These are phyloP conservation scores for Parapsyche elsis DNA, from an alignment of 1,140 invertebrate genomes.

Conservation along the genomic window DNA sequence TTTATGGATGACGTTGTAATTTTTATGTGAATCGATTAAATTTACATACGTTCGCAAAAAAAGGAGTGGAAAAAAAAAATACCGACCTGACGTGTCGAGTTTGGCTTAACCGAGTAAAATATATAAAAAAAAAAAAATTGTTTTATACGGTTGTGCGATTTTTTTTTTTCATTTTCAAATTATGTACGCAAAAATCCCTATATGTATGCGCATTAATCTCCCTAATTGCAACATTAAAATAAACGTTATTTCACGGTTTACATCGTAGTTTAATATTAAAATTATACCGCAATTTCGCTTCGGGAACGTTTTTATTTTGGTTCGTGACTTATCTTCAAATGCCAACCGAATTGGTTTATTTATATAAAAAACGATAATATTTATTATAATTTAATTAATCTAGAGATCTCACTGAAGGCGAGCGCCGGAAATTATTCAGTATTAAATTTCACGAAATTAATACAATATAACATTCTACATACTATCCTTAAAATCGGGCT, in stretches of 20 bases:
- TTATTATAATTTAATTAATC: not conserved
- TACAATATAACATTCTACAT: not conserved
- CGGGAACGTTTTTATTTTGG: not conserved
- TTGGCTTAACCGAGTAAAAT: not conserved
- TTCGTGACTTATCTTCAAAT: constrained; percentile 21
- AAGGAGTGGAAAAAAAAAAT: not conserved
- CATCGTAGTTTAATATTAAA: constrained; percentile 16
- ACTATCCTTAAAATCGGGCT: constrained; percentile 5
- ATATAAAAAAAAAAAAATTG: not conserved
- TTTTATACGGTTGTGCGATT: not conserved
- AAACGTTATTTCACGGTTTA: constrained; percentile 17
- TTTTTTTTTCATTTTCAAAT: constrained; percentile 27
- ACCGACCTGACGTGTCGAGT: not conserved
- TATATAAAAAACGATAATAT: not conserved
- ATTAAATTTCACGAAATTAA: constrained; percentile 7
- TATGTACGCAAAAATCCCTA: not conserved
- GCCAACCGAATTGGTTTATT: not conserved
- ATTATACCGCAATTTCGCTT: not conserved
- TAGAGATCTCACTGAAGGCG: not conserved
- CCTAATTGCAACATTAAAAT: constrained; percentile 30
- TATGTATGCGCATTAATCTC: not conserved
- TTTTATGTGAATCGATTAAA: constrained; percentile 17
- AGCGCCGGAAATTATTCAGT: not conserved
- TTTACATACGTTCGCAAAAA: constrained; percentile 14
- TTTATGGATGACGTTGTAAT: constrained; percentile 20